phyloP scores from a whole-genome alignment of 2,797 vertebrate genomes.

The Chaunax sp. region DNA sequence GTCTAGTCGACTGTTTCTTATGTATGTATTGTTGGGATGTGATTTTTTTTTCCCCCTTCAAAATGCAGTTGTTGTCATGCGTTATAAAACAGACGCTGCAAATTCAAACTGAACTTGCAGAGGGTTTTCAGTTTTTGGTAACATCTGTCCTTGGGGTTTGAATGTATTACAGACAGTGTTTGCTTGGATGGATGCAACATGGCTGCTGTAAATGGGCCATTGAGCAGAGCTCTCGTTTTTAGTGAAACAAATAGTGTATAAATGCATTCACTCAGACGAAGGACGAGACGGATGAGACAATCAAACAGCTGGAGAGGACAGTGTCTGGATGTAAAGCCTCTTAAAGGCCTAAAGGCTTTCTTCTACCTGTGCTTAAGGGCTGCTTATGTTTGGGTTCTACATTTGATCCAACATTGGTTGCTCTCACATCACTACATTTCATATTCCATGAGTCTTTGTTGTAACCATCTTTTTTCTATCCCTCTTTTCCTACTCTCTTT shows the following conservation, averaged over 20 bases:
- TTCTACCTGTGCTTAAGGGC: background rate
- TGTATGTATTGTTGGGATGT: no score
- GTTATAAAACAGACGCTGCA: background rate
- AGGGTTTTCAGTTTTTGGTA: background rate
- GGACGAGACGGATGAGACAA: conserved; percentile 21
- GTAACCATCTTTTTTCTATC: no score
- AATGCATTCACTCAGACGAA: conserved; percentile 5
- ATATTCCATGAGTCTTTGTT: background rate
- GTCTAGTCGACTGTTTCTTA: background rate
- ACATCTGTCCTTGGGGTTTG: background rate
- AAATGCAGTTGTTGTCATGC: background rate
- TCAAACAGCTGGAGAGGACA: conserved; percentile 11
- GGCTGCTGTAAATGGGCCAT: background rate
- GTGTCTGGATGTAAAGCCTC: conserved; percentile 17
- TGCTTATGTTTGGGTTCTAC: background rate
- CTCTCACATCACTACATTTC: background rate
- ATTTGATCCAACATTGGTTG: background rate
- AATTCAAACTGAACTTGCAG: background rate
- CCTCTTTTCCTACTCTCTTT: conserved; percentile 1
- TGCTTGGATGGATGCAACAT: conserved; percentile 1
- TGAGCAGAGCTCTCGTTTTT: background rate
- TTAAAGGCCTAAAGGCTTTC: background rate
- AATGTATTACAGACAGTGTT: conserved; percentile 3
- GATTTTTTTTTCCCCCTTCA: background rate
- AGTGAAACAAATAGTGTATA: conserved; percentile 8